Conservation (phyloP, 1,140 invertebrate genomes). For the Augochlora pura region DNA sequence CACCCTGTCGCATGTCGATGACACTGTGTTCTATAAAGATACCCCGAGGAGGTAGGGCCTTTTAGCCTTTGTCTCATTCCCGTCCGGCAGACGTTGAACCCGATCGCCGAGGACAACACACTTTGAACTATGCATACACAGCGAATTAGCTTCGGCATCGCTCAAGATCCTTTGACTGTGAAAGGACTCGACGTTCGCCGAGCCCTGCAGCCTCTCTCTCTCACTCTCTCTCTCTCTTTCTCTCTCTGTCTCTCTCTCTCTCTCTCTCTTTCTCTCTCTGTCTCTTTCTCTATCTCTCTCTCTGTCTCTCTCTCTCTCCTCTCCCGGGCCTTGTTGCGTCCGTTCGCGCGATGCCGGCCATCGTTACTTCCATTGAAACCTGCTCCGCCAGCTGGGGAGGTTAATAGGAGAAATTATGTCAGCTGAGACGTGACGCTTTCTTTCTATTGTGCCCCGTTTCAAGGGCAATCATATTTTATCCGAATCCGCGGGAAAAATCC, state of each 20-base stretch:
- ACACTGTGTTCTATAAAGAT: conserved; percentile 73
- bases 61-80: conserved; percentile 61
- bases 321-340: too few relatives aligned
- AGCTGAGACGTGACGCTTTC: neutral
- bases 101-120: conserved; percentile 67
- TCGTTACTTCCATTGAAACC: neutral
- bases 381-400: neutral
- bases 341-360: neutral
- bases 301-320: too few relatives aligned
- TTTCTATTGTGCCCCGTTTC: neutral
- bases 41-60: conserved; percentile 57
- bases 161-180: conserved; percentile 35
- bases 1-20: conserved; percentile 66
- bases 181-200: neutral
- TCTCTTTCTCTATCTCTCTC: too few relatives aligned
- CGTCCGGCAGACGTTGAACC: conserved; percentile 71
- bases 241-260: too few relatives aligned
- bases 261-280: too few relatives aligned
- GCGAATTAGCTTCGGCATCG: conserved; percentile 48
- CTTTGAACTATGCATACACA: conserved; percentile 62
- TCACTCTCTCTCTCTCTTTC: too few relatives aligned
- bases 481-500: too few relatives aligned
- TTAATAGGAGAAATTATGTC: neutral
- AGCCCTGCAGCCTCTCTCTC: neutral
- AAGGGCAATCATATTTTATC: too few relatives aligned